Evolutionary conservation across 2,113 vertebrate species (phyloP), one percentile per base, ranked within the genome.

Genomic region (Antechinus stuartii): DNA sequence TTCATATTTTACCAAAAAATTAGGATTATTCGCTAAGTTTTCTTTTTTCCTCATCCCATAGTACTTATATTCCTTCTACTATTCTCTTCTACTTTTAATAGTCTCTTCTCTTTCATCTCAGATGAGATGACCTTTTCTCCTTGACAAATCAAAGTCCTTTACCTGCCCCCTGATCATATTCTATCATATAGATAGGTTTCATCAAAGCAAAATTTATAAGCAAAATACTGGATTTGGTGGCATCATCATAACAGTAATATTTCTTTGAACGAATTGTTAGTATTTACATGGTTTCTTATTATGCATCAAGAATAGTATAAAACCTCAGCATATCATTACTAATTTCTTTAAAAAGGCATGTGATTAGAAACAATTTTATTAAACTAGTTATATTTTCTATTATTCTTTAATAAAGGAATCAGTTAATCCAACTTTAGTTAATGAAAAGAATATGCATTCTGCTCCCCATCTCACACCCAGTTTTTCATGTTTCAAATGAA

Each of bases 351-450:
- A 76, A 91, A 53, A 46, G 50, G 42, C n/a, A 54, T 2, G 30
- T 90, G 0, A 35, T 12, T 76, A 91, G 53, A 91, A 93, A n/a
- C 19, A 93, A 57, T 61, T 93, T 19, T 92, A 91, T n/a, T 84
- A 61, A 61, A 2, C 19, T 19, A 42, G 54, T 89, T 89, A 61
- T 93, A 50, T 2, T 49, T 24, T 49, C 52, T 84, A 54, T 42
- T n/a, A n/a, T 61, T 91, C 94, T 95, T 94, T 95, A 93, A 94
- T 93, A 90, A 95, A 94, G 53, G 94, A 76, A 94, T 90, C 26
- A 14, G 16, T 76, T 76, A 42, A 42, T 84, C 35, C 16, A 54
- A 90, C 52, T 7, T 0, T 91, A 11, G 55, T 54, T 94, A 30
- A 90, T 93, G 68, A 19, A 22, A 84, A 84, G 35, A 42, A 23